These are phyloP conservation scores for Bubalus kerabau DNA, from an alignment of 2,113 vertebrate genomes.

Conservation along the genomic window DNA sequence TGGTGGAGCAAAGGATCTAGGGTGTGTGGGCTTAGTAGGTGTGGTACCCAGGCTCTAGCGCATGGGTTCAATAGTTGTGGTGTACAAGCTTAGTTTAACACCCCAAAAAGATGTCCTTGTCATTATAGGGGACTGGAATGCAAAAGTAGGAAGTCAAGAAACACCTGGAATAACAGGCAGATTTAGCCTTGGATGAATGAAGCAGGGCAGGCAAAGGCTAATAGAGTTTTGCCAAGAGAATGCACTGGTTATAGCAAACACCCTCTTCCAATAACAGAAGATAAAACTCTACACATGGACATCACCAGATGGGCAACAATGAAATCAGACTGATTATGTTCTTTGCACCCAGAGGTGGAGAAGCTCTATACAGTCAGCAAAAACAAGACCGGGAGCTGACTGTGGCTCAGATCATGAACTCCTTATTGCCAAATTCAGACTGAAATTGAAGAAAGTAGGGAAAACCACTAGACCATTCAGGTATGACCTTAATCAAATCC, in stretches of 20 bases:
- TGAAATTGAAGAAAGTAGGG: too few relatives aligned
- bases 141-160: not conserved
- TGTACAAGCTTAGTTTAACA: not conserved
- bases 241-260: not conserved
- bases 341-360: not conserved
- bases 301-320: not conserved
- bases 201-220: not conserved
- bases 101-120: not conserved
- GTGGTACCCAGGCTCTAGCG: not conserved
- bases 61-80: not conserved
- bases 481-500: too few relatives aligned
- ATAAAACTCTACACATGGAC: not conserved
- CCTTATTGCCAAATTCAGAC: too few relatives aligned
- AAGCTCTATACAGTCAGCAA: not conserved
- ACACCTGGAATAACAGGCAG: not conserved
- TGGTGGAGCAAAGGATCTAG: not conserved
- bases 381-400: not conserved
- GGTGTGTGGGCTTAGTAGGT: not conserved
- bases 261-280: not conserved
- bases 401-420: too few relatives aligned
- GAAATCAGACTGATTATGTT: not conserved
- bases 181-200: not conserved
- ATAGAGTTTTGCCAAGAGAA: not conserved
- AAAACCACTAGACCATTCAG: too few relatives aligned
- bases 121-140: not conserved